These are phyloP conservation scores for Myotis pilosus DNA, from an alignment of 2,797 vertebrate species.

Conservation along the genomic window DNA sequence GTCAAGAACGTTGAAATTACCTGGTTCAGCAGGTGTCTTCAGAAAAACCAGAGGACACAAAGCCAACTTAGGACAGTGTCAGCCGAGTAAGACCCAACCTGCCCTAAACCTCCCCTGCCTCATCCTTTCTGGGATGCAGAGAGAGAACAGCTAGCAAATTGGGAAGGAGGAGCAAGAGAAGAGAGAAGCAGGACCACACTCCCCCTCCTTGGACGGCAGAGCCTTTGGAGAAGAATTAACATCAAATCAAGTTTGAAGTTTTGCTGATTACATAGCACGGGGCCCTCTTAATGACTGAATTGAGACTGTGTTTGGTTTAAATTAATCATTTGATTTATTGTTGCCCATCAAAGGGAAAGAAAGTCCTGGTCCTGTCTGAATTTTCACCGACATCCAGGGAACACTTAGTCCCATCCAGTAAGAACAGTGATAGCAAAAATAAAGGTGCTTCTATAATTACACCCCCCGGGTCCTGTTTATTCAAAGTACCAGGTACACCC, in stretches of 20 bases:
- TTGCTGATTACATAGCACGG: neutral
- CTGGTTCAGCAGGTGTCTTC: neutral
- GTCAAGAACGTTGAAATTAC: neutral
- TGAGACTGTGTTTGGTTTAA: neutral
- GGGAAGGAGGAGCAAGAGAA: neutral
- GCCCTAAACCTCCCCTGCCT: neutral
- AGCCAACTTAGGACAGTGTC: neutral
- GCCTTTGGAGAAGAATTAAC: neutral
- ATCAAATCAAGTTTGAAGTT: neutral
- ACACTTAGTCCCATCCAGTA: neutral
- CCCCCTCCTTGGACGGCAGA: neutral
- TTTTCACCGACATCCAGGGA: neutral
- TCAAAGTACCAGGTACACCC: neutral
- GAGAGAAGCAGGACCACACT: neutral
- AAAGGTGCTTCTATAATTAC: neutral
- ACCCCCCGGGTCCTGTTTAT: neutral
- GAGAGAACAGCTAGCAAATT: neutral
- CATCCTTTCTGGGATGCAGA: neutral
- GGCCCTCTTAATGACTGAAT: neutral
- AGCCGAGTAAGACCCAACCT: neutral
- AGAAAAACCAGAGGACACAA: neutral
- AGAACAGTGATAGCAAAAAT: neutral
- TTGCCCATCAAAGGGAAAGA: neutral
- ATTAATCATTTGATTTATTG: neutral
- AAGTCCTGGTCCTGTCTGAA: neutral